Evolutionary conservation across 2,888 invertebrate genomes (phyloP).

Genomic region (Ceratothoa steindachneri): DNA sequence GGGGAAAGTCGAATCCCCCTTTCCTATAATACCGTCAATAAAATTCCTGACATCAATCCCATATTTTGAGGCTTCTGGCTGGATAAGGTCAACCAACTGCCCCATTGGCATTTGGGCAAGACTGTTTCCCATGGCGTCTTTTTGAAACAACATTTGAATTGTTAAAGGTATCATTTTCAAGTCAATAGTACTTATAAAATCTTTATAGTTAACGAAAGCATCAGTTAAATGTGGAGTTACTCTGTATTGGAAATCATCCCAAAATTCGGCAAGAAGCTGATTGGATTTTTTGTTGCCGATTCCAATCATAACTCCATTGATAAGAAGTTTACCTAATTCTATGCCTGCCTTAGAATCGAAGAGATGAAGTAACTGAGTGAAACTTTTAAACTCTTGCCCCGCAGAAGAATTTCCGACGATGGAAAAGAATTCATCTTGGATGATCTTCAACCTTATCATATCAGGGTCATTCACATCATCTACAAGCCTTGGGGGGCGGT

Average conservation of each 20-base stretch:
- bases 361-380: constrained; percentile 14
- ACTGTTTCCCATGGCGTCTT: constrained; percentile 24
- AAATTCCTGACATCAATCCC: constrained; percentile 25
- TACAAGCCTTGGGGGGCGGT: not conserved
- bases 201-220: constrained; percentile 16
- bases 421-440: constrained; percentile 22
- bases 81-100: constrained; percentile 26
- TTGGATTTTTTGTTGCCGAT: constrained; percentile 11
- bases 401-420: constrained; percentile 22
- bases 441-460: constrained; percentile 3
- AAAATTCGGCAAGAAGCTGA: constrained; percentile 18
- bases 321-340: constrained; percentile 19
- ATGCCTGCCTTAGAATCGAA: constrained; percentile 17
- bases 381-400: not conserved
- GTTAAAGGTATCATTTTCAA: constrained; percentile 18
- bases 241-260: constrained; percentile 16
- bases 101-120: constrained; percentile 25
- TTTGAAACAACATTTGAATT: constrained; percentile 22
- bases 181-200: constrained; percentile 20
- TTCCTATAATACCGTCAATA: constrained; percentile 21
- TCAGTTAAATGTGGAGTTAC: constrained; percentile 15
- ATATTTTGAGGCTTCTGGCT: constrained; percentile 27
- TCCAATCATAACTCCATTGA: constrained; percentile 30
- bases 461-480: not conserved
- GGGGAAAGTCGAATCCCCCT: constrained; percentile 22